Percentiles rank a stretch among this genome's conserved stretches.
Evolutionary conservation across 2,888 invertebrate genomes (phyloP).

Genomic region (Stenotaenia linearis): DNA sequence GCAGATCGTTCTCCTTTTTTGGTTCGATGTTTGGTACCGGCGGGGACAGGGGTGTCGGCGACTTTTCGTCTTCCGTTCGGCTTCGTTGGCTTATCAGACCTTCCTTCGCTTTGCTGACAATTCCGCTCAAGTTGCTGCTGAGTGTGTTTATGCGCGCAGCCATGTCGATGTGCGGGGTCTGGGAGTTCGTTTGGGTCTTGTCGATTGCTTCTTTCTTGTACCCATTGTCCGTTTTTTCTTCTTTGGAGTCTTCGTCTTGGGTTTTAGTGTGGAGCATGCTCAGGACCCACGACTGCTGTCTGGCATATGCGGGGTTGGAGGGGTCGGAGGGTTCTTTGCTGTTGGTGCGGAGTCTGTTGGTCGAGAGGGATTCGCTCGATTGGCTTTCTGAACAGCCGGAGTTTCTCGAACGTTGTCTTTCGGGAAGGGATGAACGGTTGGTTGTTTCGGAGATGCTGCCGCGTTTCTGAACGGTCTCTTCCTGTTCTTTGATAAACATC

Average conservation of each 20-base stretch:
- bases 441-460: not conserved
- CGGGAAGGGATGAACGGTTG: not conserved
- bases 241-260: constrained; percentile 37
- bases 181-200: constrained; percentile 49
- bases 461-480: constrained; percentile 38
- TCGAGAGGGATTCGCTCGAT: not conserved
- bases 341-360: not conserved
- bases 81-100: constrained; percentile 74
- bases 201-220: constrained; percentile 73
- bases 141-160: not conserved
- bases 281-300: constrained; percentile 47
- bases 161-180: constrained; percentile 28
- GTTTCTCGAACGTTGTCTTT: too few species aligned
- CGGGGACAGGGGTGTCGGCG: not conserved
- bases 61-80: constrained; percentile 70
- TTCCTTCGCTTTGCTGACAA: constrained; percentile 89
- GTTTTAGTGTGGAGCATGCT: constrained; percentile 46
- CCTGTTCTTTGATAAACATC: constrained; percentile 73
- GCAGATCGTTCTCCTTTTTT: constrained; percentile 89
- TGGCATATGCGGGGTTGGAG: constrained; percentile 30
- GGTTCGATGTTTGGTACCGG: constrained; percentile 51
- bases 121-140: constrained; percentile 68
- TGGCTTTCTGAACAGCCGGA: not conserved
- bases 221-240: not conserved
- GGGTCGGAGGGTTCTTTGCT: not conserved